Percentiles rank a stretch among this genome's conserved stretches.
phyloP scores from a whole-genome alignment of 2,113 vertebrate genomes.

The Protobothrops flavoviridis region DNA sequence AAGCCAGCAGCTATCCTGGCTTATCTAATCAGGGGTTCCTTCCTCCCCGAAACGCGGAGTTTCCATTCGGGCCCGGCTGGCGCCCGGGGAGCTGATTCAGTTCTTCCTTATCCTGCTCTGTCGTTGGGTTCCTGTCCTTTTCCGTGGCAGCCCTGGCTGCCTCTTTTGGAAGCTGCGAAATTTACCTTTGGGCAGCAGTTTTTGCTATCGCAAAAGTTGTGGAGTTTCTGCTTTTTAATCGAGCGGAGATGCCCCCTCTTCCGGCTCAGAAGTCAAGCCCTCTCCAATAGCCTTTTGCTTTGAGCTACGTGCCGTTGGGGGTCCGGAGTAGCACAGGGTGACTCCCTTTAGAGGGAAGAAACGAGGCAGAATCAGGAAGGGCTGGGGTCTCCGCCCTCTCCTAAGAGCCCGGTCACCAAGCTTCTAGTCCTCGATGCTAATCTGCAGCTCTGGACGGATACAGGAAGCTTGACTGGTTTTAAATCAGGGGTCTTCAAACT shows the following conservation, averaged over 20 bases:
- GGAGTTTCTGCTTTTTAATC: not conserved
- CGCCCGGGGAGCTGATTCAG: conserved; percentile 13
- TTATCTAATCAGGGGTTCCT: conserved; percentile 33
- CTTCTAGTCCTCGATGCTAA: not conserved
- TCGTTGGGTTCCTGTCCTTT: not conserved
- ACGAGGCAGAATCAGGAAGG: not conserved
- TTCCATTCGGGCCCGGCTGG: not conserved
- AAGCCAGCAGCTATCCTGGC: not conserved
- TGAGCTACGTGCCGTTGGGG: not conserved
- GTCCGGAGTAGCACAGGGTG: not conserved
- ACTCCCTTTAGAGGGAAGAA: not conserved
- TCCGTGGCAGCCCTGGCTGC: too few relatives aligned
- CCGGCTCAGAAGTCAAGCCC: not conserved
- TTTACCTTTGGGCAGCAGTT: not conserved
- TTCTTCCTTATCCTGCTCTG: conserved; percentile 12
- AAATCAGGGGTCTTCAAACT: not conserved
- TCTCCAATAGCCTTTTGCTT: not conserved
- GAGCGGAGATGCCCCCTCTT: not conserved
- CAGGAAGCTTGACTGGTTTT: not conserved
- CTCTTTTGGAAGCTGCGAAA: too few relatives aligned
- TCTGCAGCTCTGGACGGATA: not conserved
- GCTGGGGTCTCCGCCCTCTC: too few relatives aligned
- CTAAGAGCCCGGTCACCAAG: not conserved
- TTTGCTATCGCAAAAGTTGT: not conserved
- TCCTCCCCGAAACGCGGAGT: conserved; percentile 10